A percentile compares a stretch with the other conserved stretches of the same genome.
phyloP scores from a whole-genome alignment of 2,113 vertebrate genomes.

The Henicopernis longicauda region DNA sequence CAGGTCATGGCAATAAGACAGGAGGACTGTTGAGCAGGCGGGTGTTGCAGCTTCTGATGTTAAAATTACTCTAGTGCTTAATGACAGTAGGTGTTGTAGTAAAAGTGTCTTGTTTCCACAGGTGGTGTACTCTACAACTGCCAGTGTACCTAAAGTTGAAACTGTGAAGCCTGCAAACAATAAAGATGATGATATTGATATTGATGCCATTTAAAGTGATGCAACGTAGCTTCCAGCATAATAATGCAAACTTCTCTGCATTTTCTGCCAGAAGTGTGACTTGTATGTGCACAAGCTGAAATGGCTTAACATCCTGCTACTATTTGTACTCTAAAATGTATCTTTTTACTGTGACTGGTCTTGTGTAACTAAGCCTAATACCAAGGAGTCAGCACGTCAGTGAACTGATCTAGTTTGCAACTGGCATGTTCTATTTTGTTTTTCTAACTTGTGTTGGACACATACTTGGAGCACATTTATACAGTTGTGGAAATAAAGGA shows the following conservation, averaged over 20 bases:
- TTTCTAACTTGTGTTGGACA: constrained; percentile 76
- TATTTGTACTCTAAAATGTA: constrained; percentile 71
- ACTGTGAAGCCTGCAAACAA: constrained; percentile 85
- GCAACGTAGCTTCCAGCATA: constrained; percentile 67
- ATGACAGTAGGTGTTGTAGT: neutral
- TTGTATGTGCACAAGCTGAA: constrained; percentile 74
- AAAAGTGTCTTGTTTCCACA: constrained; percentile 44
- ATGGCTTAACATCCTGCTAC: constrained; percentile 76
- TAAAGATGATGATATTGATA: constrained; percentile 97
- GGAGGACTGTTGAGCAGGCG: fast-evolving
- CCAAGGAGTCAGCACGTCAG: constrained; percentile 68
- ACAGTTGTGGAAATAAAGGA: constrained; percentile 79
- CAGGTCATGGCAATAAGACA: fast-evolving
- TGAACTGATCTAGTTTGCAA: constrained; percentile 77
- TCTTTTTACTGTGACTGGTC: constrained; percentile 76
- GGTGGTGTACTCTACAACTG: constrained; percentile 95
- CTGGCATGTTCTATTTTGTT: constrained; percentile 77
- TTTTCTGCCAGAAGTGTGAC: constrained; percentile 76
- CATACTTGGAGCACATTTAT: constrained; percentile 78
- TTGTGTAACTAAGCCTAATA: constrained; percentile 74
- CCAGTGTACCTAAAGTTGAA: constrained; percentile 93
- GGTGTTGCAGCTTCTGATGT: neutral
- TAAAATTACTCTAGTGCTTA: neutral
- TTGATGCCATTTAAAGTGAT: constrained; percentile 91
- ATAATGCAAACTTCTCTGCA: constrained; percentile 62